Base-by-base conservation (phyloP, 2,888 invertebrate genomes). In the Mimumesa dahlbomi region DNA sequence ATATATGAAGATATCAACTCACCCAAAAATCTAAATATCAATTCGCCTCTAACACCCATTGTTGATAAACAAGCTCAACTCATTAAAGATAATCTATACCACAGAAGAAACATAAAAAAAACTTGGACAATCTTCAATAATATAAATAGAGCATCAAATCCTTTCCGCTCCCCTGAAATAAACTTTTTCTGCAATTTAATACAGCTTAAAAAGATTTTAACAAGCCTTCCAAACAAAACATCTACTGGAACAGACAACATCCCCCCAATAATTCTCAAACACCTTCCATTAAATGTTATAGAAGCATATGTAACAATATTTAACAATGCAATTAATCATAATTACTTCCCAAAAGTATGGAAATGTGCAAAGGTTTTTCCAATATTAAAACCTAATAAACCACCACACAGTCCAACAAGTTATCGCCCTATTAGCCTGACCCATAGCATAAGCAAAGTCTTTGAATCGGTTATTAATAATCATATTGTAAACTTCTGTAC, bases 311-410 rank as follows among this genome's bases (percentile, higher is more conserved):
- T 0, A 21, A 21, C 9, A 19, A 34, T 2, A 21, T 49, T 11
- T 34, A 29, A 0, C 29, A 29, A 3, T 1, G 11, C 18, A 2
- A 4, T 16, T 7, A 14, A 2, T 2, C 1, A 18, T 2, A 0
- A 7, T 0, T 49, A 49, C 1, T 36, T 19, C n/a, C 49, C 36
- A 3, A 11, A 18, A 1, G 2, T 0, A 2, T 49, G 49, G 49
- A 36, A 49, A 34, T 4, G 18, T 11, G 49, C 49, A 0, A 49
- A 49, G 19, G 18, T 49, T 3, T 22, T 36, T 0, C 50, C 50
- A 0, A 50, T 50, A 0, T 36, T 0, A 0, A 50, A 50, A 4
- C 18, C n/a, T 6, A 36, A 25, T 1, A 36, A 50, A 19, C 34
- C 34, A n/a, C 7, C 7, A n/a, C 6, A 16, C 2, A 0, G 2